Evolutionary conservation across 2,888 invertebrate species (phyloP), one percentile per base, ranked within the genome.

Genomic region (Ectemnius lituratus): DNA sequence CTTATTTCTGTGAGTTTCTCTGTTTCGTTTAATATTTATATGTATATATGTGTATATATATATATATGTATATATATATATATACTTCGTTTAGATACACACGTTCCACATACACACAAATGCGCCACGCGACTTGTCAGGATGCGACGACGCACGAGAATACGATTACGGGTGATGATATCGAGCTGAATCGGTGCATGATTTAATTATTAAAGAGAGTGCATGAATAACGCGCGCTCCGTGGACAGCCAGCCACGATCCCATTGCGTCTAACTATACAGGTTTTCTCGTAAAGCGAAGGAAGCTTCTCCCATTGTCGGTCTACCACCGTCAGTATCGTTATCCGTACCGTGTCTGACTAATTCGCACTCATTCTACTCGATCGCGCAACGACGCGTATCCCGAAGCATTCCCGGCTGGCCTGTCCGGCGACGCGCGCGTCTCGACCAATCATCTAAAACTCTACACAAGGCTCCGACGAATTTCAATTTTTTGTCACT

Each of bases 171-270:
- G 70, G 70, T 79, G 82, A 84, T 85, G 84, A 84, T 81, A 86
- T 88, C 82, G 86, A 87, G 87, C 83, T 37, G 84, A 88, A 87
- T 87, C 84, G 83, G 90, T 90, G 90, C 90, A 87, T 87, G 87
- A 88, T 87, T 87, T 88, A 88, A 90, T 89, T 88, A 86, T 88
- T 88, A 86, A 88, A 88, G 86, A 89, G 84, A 88, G 89, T 89
- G 88, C 86, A 85, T 81, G 85, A 87, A 83, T 77, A 75, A 82
- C 81, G 84, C 73, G 80, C 73, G 74, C 78, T 79, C 74, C 78
- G 75, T 70, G 78, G 74, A 59, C 27, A 76, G 80, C 80, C 73
- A 78, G 78, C 71, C 76, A 68, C 57, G 64, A 62, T 20, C n/a
- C 23, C 4, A 46, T 46, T 61, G 8, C 11, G 8, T 37, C 37